Base-by-base conservation (phyloP, 2,797 vertebrate species). In the Peromyscus attwateri region DNA sequence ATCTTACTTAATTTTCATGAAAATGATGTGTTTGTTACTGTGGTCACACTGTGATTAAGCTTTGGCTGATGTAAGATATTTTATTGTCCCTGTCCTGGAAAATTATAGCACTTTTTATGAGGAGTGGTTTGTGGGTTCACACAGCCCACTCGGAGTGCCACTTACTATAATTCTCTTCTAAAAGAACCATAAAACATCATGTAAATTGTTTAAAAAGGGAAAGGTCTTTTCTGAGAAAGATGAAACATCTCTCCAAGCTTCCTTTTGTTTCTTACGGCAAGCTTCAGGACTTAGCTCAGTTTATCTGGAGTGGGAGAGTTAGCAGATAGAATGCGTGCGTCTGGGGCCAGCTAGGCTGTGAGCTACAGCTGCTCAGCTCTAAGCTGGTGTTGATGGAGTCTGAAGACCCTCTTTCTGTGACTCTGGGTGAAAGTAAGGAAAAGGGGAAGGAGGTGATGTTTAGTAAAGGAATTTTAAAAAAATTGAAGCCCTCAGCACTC, bases 71-170 rank as follows among this genome's bases (percentile, higher is more conserved):
- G 92, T 90, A 95, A 97, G 95, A 97, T 70, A 95, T 96, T 98
- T 98, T 98, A 97, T 95, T 98, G 96, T 98, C 96, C 94, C 96
- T 98, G 97, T 96, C 97, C 97, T 97, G 75, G 98, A 98, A 98
- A 98, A 94, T 98, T 85, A 87, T 31, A 95, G 91, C 94, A 95
- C 82, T 96, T 97, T 98, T 98, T 96, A 97, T 96, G 95, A 98
- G 94, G 90, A 98, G 89, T 83, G 80, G 94, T 98, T 97, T 98
- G 95, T 98, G 97, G 95, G 66, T 97, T 98, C 94, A 96, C 93
- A 95, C 92, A 98, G 80, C 95, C 88, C n/a, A 68, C 79, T 98
- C 95, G 84, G 95, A 98, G 94, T 97, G 85, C 91, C 90, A 89
- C 75, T 97, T 97, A 92, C 12, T 96, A 8, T 90, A 97, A 95